A percentile compares a stretch with the other conserved stretches of the same genome.
phyloP scores from a whole-genome alignment of 2,113 vertebrate genomes.

The Varanus komodoensis region DNA sequence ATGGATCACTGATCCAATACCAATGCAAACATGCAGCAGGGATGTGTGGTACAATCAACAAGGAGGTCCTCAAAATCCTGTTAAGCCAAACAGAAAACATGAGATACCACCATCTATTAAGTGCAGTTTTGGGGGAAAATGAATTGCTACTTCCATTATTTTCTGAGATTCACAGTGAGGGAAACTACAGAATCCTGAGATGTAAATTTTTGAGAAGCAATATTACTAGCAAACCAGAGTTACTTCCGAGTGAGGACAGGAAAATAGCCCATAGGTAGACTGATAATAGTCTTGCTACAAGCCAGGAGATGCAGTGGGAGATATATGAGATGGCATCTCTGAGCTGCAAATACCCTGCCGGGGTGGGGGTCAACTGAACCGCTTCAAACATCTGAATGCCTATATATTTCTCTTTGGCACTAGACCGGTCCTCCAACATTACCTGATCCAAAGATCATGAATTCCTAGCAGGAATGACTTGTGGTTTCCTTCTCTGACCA shows the following conservation, averaged over 20 bases:
- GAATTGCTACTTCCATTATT: too few relatives aligned
- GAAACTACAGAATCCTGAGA: background rate
- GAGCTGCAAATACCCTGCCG: background rate
- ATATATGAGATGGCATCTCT: background rate
- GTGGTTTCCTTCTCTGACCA: background rate
- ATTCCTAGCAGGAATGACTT: background rate
- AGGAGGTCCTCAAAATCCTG: background rate
- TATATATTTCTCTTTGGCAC: background rate
- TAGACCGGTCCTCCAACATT: background rate
- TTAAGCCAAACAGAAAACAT: background rate
- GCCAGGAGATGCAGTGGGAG: background rate
- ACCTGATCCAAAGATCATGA: background rate
- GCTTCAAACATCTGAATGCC: background rate
- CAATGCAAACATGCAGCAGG: background rate
- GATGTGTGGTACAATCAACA: background rate
- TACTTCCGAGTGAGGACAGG: background rate
- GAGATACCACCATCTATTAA: background rate
- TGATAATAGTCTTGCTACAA: background rate
- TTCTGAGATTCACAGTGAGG: background rate
- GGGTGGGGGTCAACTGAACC: background rate
- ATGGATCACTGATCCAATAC: too few relatives aligned
- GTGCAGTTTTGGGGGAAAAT: too few relatives aligned
- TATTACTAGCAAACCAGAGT: conserved; percentile 5
- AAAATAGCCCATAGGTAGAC: background rate
- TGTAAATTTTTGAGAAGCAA: background rate